These are phyloP conservation scores for Microctenopoma steveboyesi DNA, from an alignment of 2,797 vertebrate species.

Conservation along the genomic window DNA sequence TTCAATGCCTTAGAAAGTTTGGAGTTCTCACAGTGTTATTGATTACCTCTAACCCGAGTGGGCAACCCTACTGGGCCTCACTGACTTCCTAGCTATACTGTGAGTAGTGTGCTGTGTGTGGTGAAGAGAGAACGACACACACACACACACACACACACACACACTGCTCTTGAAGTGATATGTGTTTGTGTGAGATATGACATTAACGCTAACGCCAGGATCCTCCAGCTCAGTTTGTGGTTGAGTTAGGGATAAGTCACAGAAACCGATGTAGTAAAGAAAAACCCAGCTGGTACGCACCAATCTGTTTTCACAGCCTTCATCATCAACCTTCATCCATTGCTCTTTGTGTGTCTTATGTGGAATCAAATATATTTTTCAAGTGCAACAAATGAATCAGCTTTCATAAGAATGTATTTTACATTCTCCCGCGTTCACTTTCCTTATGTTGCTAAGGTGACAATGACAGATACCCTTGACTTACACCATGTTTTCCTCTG, in stretches of 20 bases:
- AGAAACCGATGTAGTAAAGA: slow-evolving; percentile 10
- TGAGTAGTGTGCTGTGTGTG: slow-evolving; percentile 13
- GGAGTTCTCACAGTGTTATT: slow-evolving; percentile 62
- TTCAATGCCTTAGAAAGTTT: slow-evolving; percentile 55
- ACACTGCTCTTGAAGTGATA: not conserved
- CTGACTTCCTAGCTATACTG: slow-evolving; percentile 42
- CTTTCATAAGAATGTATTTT: not conserved
- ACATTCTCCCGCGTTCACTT: not conserved
- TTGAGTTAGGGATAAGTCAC: slow-evolving; percentile 9
- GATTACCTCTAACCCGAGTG: slow-evolving; percentile 59
- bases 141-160: not conserved
- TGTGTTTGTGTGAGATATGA: not conserved
- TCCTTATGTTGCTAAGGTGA: not conserved
- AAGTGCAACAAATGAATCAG: not conserved
- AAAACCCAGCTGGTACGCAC: slow-evolving; percentile 19
- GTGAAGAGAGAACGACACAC: not conserved
- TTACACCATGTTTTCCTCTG: not conserved
- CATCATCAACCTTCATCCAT: slow-evolving; percentile 5
- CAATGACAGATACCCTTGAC: not conserved
- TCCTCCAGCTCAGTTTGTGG: not conserved
- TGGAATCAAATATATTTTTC: not conserved
- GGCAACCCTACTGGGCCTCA: slow-evolving; percentile 46
- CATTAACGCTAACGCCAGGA: not conserved
- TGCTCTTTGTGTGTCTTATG: slow-evolving; percentile 18
- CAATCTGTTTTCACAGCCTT: slow-evolving; percentile 25